Evolutionary conservation across 2,797 vertebrate species (phyloP), one percentile per base, ranked within the genome.

Genomic region (Podarcis siculus): DNA sequence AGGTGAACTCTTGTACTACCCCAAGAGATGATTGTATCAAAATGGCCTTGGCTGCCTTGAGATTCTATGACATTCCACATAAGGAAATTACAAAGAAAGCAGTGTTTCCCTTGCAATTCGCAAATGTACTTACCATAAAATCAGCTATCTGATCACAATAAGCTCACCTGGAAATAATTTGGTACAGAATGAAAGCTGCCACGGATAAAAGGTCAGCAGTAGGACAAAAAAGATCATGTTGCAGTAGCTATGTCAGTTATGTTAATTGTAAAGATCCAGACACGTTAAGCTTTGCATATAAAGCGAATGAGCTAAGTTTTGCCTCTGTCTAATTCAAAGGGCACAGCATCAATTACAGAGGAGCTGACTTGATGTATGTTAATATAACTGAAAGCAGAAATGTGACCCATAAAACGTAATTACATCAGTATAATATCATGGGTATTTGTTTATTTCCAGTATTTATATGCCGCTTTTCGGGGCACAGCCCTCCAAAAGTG

Each of bases 91-190:
- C 55, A 87, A 87, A 85, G 78, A 78, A 23, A 39, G 32, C 0
- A 4, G 85, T 82, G 72, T 88, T 89, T 89, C 39, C 35, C 39
- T 23, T n/a, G n/a, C 32, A 85, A 83, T 92, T 88, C 64, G 76
- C 82, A 91, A 27, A 19, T 5, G 37, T 82, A 49, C 69, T 92
- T 89, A 39, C 82, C 49, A 85, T 78, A 80, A 27, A 79, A 82
- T 82, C 79, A 87, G 27, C 77, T 90, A 42, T 85, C 72, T 86
- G 67, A 92, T 89, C 72, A 85, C 83, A 93, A 87, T 71, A 91
- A 32, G 6, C 73, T 91, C 67, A 91, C 67, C 79, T 90, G 86
- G 86, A 93, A 95, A 73, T 91, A 86, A 94, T 92, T 89, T 80
- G 80, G 30, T 82, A n/a, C 35, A 66, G 69, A 85, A 77, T 27